Percentiles rank a stretch among this genome's conserved stretches.
phyloP scores from a whole-genome alignment of 2,113 vertebrate genomes.

The Suncus etruscus region DNA sequence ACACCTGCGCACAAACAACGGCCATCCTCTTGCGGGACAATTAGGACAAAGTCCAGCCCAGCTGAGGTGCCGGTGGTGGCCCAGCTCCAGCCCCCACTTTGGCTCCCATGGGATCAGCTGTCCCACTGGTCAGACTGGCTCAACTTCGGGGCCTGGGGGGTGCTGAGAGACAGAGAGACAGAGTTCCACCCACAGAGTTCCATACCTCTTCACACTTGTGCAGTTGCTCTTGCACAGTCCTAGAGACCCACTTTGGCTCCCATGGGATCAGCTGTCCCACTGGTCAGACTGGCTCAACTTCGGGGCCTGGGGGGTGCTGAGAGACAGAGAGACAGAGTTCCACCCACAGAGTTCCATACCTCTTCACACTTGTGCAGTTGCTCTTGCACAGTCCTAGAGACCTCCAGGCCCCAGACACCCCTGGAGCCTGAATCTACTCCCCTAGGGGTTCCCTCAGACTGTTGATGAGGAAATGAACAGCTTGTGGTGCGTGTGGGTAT shows the following conservation, averaged over 20 bases:
- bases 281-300: constrained; percentile 3
- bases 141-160: not conserved
- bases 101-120: not conserved
- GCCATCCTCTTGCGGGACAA: not conserved
- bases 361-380: not conserved
- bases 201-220: not conserved
- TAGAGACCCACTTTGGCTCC: not conserved
- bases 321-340: not conserved
- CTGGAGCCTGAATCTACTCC: not conserved
- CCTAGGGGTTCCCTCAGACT: not conserved
- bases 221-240: not conserved
- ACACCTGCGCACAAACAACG: constrained; percentile 19
- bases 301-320: too few species aligned
- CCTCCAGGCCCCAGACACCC: not conserved
- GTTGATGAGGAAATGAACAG: not conserved
- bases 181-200: not conserved
- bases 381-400: too few species aligned
- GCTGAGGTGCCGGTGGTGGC: not conserved
- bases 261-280: not conserved
- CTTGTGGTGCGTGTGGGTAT: not conserved
- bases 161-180: not conserved
- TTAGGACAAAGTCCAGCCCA: constrained; percentile 58
- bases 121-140: constrained; percentile 18
- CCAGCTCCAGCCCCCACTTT: not conserved
- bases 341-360: not conserved